phyloP scores from a whole-genome alignment of 2,888 invertebrate species.

The Amiota communis region DNA sequence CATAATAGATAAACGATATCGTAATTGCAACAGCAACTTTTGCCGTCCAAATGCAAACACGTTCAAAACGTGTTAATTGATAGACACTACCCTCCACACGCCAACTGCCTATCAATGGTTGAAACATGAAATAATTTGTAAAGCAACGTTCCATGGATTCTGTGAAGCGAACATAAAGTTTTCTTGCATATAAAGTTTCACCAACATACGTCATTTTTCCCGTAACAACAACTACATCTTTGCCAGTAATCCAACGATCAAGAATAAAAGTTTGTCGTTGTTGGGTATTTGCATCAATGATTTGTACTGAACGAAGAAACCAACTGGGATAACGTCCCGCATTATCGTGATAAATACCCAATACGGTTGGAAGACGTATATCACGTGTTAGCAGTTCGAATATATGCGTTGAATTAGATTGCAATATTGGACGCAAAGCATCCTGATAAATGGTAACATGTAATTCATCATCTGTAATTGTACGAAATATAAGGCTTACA shows the following conservation, averaged over 20 bases:
- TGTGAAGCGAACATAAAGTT: constrained; percentile 34
- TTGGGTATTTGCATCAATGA: constrained; percentile 47
- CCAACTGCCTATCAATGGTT: constrained; percentile 51
- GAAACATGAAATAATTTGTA: constrained; percentile 53
- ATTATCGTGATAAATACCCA: constrained; percentile 49
- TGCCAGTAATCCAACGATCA: constrained; percentile 44
- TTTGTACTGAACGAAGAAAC: constrained; percentile 45
- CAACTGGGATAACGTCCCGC: constrained; percentile 52
- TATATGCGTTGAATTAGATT: constrained; percentile 44
- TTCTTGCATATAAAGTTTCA: background rate
- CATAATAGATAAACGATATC: constrained; percentile 27
- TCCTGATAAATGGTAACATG: constrained; percentile 45
- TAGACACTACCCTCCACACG: constrained; percentile 30
- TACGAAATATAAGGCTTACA: constrained; percentile 27
- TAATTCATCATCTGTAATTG: constrained; percentile 13
- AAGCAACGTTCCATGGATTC: constrained; percentile 32
- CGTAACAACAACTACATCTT: constrained; percentile 40
- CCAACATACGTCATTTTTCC: constrained; percentile 38
- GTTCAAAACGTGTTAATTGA: constrained; percentile 48
- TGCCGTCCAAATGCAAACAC: constrained; percentile 45
- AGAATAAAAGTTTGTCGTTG: constrained; percentile 46
- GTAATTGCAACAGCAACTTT: constrained; percentile 40
- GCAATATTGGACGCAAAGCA: constrained; percentile 43
- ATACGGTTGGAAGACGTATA: constrained; percentile 49
- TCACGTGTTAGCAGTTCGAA: constrained; percentile 48